Evolutionary conservation across 2,113 vertebrate species (phyloP).

Genomic region (Gobio gobio): DNA sequence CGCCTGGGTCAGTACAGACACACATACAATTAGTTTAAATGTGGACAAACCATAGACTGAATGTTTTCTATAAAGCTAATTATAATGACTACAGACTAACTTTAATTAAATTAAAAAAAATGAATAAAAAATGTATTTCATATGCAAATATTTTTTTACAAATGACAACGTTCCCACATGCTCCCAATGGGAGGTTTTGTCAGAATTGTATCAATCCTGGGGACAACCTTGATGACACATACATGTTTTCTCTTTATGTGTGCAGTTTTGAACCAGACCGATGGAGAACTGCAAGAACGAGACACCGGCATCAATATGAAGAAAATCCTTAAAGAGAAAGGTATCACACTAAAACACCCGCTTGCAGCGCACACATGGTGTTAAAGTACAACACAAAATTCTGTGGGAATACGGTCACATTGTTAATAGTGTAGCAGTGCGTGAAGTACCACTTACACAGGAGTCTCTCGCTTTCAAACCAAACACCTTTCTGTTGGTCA

Average conservation of each 20-base stretch:
- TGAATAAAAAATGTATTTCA: background rate
- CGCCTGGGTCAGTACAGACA: constrained; percentile 48
- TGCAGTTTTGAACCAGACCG: constrained; percentile 78
- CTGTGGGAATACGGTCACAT: background rate
- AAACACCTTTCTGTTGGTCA: background rate
- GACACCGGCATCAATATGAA: constrained; percentile 81
- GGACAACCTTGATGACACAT: background rate
- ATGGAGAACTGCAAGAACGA: constrained; percentile 79
- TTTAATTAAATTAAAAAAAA: no score
- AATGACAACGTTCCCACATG: background rate
- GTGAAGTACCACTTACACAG: background rate
- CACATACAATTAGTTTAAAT: background rate
- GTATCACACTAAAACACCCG: constrained; percentile 59
- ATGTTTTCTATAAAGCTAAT: background rate
- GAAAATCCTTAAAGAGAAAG: constrained; percentile 85
- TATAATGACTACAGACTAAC: background rate
- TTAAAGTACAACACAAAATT: background rate
- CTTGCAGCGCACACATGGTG: no score
- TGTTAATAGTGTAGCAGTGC: background rate
- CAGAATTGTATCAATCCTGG: background rate
- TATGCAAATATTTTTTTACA: background rate
- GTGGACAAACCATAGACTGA: background rate
- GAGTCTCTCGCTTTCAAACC: no score
- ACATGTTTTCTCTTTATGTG: background rate
- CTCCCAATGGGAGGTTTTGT: background rate